Base-by-base conservation (phyloP, 2,888 invertebrate genomes). In the Gymnoscelis rufifasciata region DNA sequence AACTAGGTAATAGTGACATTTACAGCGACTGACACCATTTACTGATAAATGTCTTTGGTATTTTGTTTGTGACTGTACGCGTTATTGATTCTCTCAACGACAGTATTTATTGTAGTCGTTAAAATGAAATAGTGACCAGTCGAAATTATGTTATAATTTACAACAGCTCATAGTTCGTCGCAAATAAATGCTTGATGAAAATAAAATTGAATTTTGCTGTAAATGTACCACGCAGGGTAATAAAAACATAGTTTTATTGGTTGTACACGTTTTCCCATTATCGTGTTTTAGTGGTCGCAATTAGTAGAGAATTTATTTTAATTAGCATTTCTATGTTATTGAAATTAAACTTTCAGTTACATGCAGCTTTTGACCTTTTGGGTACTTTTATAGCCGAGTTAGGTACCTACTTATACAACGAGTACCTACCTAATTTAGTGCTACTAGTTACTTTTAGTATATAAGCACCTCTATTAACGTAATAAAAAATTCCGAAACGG, bases 91-190 rank as follows among this genome's bases (percentile, higher is more conserved):
- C 60, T 59, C 65, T 67, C 60, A 60, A 59, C 54, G 43, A 50
- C 55, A 57, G 57, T 60, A 63, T 71, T 71, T 74, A 72, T 70
- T 58, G 65, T 54, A 53, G 64, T 66, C 65, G 66, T 76, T 71
- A 78, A 75, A 74, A 66, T 70, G 68, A 74, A 78, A 76, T 74
- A 68, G 62, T 56, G 62, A 61, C 68, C 62, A 57, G 66, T 69
- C 67, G 71, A 78, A 83, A 83, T 82, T 78, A 82, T 69, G 66
- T 67, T 71, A 69, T 78, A 83, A 84, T 83, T 84, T 83, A 84
- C 72, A 59, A 56, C 68, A 51, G 56, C 50, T 47, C 43, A 48
- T 42, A 68, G 63, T 68, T 60, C 83, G 81, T 86, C 81, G 76
- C 74, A 63, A 78, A 83, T 83, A 82, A 64, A 74, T 77, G 81